Evolutionary conservation across 2,113 vertebrate genomes (phyloP).

Genomic region (Nycticebus coucang): DNA sequence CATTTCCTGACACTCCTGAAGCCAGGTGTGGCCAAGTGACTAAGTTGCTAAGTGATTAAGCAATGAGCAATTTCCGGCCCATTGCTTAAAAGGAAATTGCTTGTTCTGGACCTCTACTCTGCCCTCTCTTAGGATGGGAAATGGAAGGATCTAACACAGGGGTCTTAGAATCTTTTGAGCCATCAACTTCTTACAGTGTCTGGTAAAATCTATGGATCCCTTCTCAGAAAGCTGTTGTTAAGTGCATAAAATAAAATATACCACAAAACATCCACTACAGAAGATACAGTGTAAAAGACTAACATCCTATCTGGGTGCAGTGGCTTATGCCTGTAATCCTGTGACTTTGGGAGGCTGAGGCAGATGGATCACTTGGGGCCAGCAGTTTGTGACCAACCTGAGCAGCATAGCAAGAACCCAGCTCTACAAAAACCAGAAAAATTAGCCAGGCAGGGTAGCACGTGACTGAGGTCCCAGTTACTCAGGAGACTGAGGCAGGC

Average conservation of each 20-base stretch:
- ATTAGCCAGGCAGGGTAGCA: too few species aligned
- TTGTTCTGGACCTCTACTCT: slow-evolving; percentile 23
- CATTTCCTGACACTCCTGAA: background rate
- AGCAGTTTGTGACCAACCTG: too few species aligned
- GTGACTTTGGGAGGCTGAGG: too few species aligned
- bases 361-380: too few species aligned
- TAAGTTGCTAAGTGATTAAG: slow-evolving; percentile 9
- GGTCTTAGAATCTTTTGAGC: background rate
- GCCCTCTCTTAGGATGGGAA: background rate
- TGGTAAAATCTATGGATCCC: background rate
- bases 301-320: background rate
- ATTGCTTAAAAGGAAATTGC: slow-evolving; percentile 36
- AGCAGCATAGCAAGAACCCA: too few species aligned
- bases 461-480: too few species aligned
- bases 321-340: too few species aligned
- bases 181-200: background rate
- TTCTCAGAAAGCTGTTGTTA: background rate
- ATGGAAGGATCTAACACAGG: background rate
- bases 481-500: too few species aligned
- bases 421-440: too few species aligned
- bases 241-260: slow-evolving; percentile 20
- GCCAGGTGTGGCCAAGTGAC: slow-evolving; percentile 15
- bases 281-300: background rate
- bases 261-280: background rate
- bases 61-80: slow-evolving; percentile 8